A percentile compares a stretch with the other conserved stretches of the same genome.
phyloP scores from a whole-genome alignment of 2,888 invertebrate genomes.

The Eulithis prunata region DNA sequence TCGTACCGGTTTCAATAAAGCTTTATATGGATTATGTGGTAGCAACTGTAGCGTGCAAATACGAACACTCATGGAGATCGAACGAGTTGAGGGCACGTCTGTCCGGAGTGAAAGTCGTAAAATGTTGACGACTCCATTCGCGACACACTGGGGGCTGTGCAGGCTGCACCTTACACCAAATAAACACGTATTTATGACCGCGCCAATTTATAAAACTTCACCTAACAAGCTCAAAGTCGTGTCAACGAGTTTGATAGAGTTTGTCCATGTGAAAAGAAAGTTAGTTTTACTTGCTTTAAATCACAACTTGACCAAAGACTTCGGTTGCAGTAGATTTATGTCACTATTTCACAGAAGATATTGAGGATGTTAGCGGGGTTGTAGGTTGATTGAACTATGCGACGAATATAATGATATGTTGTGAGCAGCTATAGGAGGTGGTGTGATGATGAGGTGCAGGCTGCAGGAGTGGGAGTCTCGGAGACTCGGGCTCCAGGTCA shows the following conservation, averaged over 20 bases:
- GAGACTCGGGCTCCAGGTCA: conserved; percentile 7
- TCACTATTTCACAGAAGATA: background rate
- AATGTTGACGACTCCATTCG: conserved; percentile 34
- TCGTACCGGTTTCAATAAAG: background rate
- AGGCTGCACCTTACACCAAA: conserved; percentile 21
- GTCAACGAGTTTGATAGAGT: conserved; percentile 41
- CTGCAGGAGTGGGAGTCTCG: conserved; percentile 35
- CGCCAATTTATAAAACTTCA: conserved; percentile 12
- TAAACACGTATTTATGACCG: conserved; percentile 19
- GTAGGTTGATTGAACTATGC: background rate
- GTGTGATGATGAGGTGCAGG: conserved; percentile 38
- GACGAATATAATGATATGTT: conserved; percentile 45
- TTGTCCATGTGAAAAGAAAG: conserved; percentile 50
- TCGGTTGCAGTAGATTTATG: conserved; percentile 43
- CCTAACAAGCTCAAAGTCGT: conserved; percentile 22
- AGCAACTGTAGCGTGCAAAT: conserved; percentile 1
- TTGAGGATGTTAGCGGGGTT: background rate
- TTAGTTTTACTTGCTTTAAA: conserved; percentile 14
- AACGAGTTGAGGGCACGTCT: conserved; percentile 30
- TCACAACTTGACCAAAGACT: conserved; percentile 14
- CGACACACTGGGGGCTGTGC: conserved; percentile 19
- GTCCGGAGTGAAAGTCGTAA: conserved; percentile 30
- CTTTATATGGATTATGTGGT: background rate
- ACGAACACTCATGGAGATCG: conserved; percentile 20
- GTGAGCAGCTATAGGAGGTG: conserved; percentile 44